Percentiles rank a stretch among this genome's conserved stretches.
Evolutionary conservation across 23 tunicate genomes (phyloP).

Genomic region (Corella eumyota): DNA sequence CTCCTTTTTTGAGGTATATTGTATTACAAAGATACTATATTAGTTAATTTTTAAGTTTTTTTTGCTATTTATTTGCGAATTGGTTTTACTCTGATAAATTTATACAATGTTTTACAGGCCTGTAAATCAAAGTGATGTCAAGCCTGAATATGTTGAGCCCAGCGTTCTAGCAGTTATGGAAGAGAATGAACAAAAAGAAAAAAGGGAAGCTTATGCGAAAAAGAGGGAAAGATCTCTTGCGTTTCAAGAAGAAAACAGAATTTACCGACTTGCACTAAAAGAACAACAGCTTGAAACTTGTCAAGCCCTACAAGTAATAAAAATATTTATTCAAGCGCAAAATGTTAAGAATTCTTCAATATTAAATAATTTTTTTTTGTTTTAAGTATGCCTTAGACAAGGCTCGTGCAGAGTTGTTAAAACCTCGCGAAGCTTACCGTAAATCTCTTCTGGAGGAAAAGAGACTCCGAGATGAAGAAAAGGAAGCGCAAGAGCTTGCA

Average conservation of each 20-base stretch:
- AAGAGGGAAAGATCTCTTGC: constrained; percentile 21
- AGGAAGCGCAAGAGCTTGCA: constrained; percentile 25
- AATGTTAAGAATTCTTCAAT: background rate
- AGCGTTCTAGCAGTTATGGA: background rate
- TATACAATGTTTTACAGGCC: no score
- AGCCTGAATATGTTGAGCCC: no score
- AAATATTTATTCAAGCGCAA: background rate
- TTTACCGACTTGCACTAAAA: constrained; percentile 20
- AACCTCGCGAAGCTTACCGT: constrained; percentile 57
- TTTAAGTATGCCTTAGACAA: constrained; percentile 45
- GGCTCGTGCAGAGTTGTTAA: constrained; percentile 39
- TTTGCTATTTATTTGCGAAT: no score
- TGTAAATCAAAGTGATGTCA: no score
- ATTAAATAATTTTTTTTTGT: background rate
- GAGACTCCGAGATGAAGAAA: constrained; percentile 30
- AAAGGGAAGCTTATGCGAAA: constrained; percentile 3
- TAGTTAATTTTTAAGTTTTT: background rate
- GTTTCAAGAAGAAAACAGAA: constrained; percentile 35
- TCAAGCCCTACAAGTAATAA: constrained; percentile 61
- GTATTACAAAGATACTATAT: background rate
- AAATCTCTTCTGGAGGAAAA: constrained; percentile 54
- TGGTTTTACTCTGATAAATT: no score
- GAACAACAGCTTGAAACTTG: constrained; percentile 49
- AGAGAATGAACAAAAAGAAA: constrained; percentile 10
- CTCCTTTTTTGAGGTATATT: background rate